Base-by-base conservation (phyloP, 1,140 invertebrate species). In the Tetragnatha versicolor region DNA sequence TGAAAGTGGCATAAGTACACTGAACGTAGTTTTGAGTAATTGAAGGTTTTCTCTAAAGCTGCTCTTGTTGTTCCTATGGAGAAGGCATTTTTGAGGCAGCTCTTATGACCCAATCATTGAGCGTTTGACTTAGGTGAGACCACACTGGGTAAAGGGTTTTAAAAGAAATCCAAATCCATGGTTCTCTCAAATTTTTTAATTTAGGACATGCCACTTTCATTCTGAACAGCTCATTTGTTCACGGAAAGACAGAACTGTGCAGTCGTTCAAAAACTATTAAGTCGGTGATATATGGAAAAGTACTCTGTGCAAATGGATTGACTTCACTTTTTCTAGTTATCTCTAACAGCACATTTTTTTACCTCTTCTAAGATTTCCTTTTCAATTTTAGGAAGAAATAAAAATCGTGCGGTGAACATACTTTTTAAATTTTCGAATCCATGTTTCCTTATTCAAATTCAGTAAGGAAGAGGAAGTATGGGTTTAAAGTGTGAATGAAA, bases 181-280 rank as follows among this genome's bases (percentile, higher is more conserved):
- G n/a, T n/a, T n/a, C n/a, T n/a, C n/a, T n/a, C 39, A 42, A 42
- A 42, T 42, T 7, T 9, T 9, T 9, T 42, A 42, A 42, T 9
- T 42, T 17, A 17, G 39, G 7, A 17, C 17, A 9, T 42, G 17
- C 39, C 7, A 42, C 7, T 42, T 9, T 42, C 39, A 17, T n/a
- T n/a, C n/a, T n/a, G n/a, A n/a, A n/a, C n/a, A n/a, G n/a, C n/a
- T n/a, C n/a, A n/a, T 10, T 61, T 17, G n/a, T 29, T 61, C 58
- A 61, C 58, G 58, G 51, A 35, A 35, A 35, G 58, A 61, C 5
- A 37, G 20, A 61, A 9, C 20, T 33, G 33, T 35, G n/a, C 17
- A 55, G 33, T 61, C 58, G 31, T 61, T 61, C 37, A 12, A 61
- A 61, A 61, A 35, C 58, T 61, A 61, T 61, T 37, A 61, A 17